Evolutionary conservation across 2,113 vertebrate species (phyloP).

Genomic region (Syngnathoides biaculeatus): DNA sequence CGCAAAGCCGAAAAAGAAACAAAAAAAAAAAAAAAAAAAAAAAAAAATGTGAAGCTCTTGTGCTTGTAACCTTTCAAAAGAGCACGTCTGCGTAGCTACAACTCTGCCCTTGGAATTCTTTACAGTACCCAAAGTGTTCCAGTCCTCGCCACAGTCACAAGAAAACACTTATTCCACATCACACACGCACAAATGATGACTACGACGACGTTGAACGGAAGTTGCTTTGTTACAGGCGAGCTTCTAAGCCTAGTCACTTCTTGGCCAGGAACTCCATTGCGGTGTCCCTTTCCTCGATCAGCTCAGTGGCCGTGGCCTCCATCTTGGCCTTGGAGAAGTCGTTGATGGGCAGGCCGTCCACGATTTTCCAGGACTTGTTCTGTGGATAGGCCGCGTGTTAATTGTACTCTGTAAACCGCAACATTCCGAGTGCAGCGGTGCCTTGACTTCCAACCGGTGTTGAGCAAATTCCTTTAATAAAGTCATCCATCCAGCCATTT

Average conservation of each 20-base stretch:
- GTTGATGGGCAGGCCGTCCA: conserved; percentile 84
- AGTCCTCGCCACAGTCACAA: background rate
- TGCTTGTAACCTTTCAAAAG: background rate
- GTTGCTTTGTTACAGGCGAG: conserved; percentile 75
- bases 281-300: conserved; percentile 88
- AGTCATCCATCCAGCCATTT: too few species aligned
- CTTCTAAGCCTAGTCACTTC: conserved; percentile 36
- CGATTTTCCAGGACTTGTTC: conserved; percentile 91
- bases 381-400: conserved; percentile 42
- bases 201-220: conserved; percentile 9
- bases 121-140: background rate
- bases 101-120: background rate
- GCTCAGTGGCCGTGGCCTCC: conserved; percentile 86
- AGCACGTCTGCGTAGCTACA: background rate
- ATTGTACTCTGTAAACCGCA: background rate
- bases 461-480: background rate
- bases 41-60: background rate
- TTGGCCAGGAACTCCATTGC: conserved; percentile 83
- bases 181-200: conserved; percentile 29
- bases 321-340: conserved; percentile 90
- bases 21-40: background rate
- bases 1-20: background rate
- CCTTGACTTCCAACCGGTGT: background rate
- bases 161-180: background rate
- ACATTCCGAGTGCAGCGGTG: background rate